Percentiles rank a stretch among this genome's conserved stretches.
These are phyloP conservation scores for Tauraco hartlaubi DNA, from an alignment of 2,797 vertebrate genomes.

Conservation along the genomic window DNA sequence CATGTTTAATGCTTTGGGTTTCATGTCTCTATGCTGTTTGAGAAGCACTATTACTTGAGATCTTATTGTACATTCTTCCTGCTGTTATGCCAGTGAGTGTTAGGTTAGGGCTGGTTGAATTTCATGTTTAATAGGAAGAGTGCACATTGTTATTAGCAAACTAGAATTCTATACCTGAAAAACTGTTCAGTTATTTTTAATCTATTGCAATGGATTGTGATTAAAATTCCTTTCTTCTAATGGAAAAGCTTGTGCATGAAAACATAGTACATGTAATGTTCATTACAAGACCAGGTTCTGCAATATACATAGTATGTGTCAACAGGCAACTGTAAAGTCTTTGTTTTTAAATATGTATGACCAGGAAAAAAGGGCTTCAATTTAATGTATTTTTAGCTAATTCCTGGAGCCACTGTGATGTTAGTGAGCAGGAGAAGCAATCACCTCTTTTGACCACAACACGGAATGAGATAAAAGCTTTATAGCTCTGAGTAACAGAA, in stretches of 20 bases:
- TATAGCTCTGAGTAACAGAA: not conserved
- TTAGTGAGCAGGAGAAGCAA: not conserved
- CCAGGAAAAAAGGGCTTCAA: not conserved
- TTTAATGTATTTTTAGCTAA: not conserved
- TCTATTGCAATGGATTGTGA: not conserved
- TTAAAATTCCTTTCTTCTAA: not conserved
- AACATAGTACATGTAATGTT: not conserved
- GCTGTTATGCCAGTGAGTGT: not conserved
- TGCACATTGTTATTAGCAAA: not conserved
- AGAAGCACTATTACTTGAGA: not conserved
- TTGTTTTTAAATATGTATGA: not conserved
- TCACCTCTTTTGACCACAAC: not conserved
- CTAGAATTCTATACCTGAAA: not conserved
- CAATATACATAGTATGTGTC: not conserved
- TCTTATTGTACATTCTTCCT: not conserved
- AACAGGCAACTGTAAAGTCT: not conserved
- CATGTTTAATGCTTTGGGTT: not conserved
- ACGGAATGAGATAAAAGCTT: not conserved
- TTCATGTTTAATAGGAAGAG: not conserved
- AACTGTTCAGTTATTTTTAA: not conserved
- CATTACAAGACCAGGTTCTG: not conserved
- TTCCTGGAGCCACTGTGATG: not conserved
- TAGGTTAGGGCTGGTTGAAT: not conserved
- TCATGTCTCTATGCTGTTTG: not conserved
- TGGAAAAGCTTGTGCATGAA: not conserved